Evolutionary conservation across 2,797 vertebrate genomes (phyloP), one percentile per base, ranked within the genome.

Genomic region (Craterocephalus amniculus): DNA sequence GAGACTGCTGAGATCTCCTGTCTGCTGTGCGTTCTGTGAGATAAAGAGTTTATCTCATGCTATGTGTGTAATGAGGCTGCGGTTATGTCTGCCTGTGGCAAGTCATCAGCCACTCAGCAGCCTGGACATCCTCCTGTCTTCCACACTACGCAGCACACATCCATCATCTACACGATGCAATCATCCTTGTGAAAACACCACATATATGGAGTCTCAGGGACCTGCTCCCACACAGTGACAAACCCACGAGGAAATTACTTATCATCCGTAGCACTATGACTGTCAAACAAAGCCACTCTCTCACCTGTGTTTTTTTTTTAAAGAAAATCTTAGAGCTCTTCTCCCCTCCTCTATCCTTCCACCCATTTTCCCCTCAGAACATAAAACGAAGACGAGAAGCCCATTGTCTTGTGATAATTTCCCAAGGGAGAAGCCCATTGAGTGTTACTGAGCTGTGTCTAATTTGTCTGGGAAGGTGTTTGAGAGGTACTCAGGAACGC

Each of bases 401-500:
- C 83, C 80, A 88, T 92, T 92, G 90, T 92, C 81, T 91, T 78
- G 79, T 84, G 85, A 90, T 94, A 90, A 94, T 94, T 94, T 93
- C 91, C 92, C 89, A 49, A 26, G 89, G 84, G 86, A 78, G 84
- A 76, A 88, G 76, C 81, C 83, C 80, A 90, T 92, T 92, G 88
- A 89, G 84, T 78, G 85, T 73, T 76, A 86, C 83, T 87, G 87
- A 88, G 83, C 88, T 91, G 89, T 91, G 90, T 89, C 92, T 93
- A 93, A 93, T 93, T 91, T 93, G 89, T 92, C 93, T 87, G 87
- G 79, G 87, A 91, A 91, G 90, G 90, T 91, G 91, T 90, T 87
- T 57, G 76, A 85, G 80, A 87, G 83, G 80, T 88, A 81, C 81
- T 87, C 79, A 76, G 82, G 82, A 87, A 89, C 84, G 85, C 80